Conservation (phyloP, 2,113 vertebrate genomes). For the Bos javanicus region DNA sequence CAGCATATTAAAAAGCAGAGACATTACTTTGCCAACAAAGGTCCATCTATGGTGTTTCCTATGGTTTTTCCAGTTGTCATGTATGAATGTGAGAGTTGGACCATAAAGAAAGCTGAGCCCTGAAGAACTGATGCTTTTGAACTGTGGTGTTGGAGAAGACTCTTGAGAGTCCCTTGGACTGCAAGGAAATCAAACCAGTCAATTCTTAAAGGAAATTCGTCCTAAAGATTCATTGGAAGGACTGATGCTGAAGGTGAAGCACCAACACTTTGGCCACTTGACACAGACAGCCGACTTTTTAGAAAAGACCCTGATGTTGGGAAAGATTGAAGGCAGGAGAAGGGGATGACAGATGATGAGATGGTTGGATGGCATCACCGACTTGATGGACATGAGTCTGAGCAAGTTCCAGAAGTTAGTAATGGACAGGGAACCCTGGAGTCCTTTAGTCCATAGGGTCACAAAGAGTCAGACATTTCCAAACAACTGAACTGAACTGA, state of each 20-base stretch:
- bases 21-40: not conserved
- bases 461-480: not conserved
- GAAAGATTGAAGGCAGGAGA: not conserved
- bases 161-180: not conserved
- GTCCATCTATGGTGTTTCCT: not conserved
- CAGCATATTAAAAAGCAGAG: not conserved
- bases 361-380: not conserved
- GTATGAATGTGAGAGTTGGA: not conserved
- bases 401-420: not conserved
- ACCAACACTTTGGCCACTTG: not conserved
- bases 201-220: not conserved
- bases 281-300: rapidly evolving
- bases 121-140: not conserved
- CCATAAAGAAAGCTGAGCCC: not conserved
- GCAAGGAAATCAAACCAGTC: not conserved
- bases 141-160: not conserved
- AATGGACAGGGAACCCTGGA: not conserved
- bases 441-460: not conserved
- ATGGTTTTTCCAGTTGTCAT: not conserved
- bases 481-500: not conserved
- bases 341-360: not conserved
- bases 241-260: not conserved
- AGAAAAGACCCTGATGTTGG: not conserved
- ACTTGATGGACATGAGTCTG: not conserved
- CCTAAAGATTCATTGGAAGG: not conserved